Evolutionary conservation across 2,113 vertebrate species (phyloP), one percentile per base, ranked within the genome.

Genomic region (Ailurus styani): DNA sequence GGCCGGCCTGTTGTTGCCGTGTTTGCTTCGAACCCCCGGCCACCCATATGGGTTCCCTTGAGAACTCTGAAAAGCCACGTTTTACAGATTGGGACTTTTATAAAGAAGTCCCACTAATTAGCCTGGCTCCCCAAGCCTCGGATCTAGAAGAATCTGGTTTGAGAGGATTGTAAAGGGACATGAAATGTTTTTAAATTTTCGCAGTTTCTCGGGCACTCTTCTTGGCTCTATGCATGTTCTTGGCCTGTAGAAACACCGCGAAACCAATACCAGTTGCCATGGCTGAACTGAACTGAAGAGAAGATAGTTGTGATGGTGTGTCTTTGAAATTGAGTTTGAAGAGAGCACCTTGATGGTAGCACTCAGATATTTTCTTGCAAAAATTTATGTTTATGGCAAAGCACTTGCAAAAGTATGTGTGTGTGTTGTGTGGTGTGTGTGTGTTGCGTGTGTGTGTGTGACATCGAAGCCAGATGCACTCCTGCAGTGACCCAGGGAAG

Each of bases 1-100:
- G 77, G 90, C 54, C 40, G 72, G 45, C 25, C 37, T 85, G 20
- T 6, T 0, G 72, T 50, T 87, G 81, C 40, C 72, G 25, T 40
- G n/a, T 85, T 81, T 11, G 23, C 78, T 94, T 95, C 52, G 42
- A 95, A 88, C 70, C 79, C 79, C 40, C 12, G 34, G 90, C 50
- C 47, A 95, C 64, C 45, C 40, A 60, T 78, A 42, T 18, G 54
- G 52, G 70, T 87, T 57, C 92, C 84, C 62, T 45, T 52, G 81
- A 72, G 93, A 88, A 50, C 66, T 9, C 60, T 72, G 84, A 90
- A 86, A 94, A 95, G 70, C 62, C 90, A 87, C 68, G 85, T 85
- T 95, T 96, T 52, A 89, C 75, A 96, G 66, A 89, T 79, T 73
- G 81, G 81, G 62, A 68, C 42, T 77, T 95, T 90, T 94, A 82